Evolutionary conservation across 1,140 invertebrate species (phyloP).

Genomic region (Portunus trituberculatus): DNA sequence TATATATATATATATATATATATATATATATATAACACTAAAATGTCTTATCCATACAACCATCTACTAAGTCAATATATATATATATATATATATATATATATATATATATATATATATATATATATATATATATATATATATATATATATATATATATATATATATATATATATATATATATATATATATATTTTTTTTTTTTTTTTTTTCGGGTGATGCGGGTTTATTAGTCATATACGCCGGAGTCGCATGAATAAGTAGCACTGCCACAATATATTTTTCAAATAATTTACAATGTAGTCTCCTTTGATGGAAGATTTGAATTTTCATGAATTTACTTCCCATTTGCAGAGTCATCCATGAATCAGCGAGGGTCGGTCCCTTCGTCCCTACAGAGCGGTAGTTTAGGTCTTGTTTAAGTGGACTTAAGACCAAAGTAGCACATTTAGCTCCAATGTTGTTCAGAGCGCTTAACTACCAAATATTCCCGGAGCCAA

Average conservation of each 20-base stretch:
- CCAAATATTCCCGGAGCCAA: too few relatives aligned
- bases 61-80: constrained; percentile 23
- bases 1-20: constrained; percentile 51
- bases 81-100: constrained; percentile 63
- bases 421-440: too few relatives aligned
- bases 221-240: neutral
- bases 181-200: constrained; percentile 31
- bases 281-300: too few relatives aligned
- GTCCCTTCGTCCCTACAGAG: too few relatives aligned
- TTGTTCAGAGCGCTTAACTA: too few relatives aligned
- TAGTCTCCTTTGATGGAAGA: too few relatives aligned
- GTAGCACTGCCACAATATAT: neutral
- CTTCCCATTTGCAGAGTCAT: too few relatives aligned
- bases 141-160: constrained; percentile 45
- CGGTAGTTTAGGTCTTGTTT: too few relatives aligned
- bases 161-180: constrained; percentile 63
- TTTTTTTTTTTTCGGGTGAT: neutral
- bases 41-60: constrained; percentile 21
- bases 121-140: constrained; percentile 38
- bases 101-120: constrained; percentile 63
- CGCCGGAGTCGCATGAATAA: neutral
- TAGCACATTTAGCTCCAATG: too few relatives aligned
- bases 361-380: too few relatives aligned
- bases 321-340: too few relatives aligned
- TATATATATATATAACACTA: constrained; percentile 54